Conservation (phyloP, 30 jellyfish, hydroid and myxozoan species). For the Aurelia coerulea region DNA sequence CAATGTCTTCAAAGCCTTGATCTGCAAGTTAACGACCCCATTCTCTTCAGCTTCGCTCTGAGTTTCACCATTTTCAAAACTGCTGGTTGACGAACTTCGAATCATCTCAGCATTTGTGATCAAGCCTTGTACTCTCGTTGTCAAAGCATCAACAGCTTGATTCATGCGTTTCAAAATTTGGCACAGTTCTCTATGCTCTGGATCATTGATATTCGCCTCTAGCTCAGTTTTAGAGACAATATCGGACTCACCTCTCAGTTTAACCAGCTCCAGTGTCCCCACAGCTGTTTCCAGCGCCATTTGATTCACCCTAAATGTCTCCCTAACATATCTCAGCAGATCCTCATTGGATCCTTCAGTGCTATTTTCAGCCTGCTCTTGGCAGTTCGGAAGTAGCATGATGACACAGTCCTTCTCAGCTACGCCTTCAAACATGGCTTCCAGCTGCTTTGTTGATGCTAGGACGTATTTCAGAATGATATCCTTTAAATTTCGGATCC, state of each 20-base stretch:
- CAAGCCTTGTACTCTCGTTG: conserved; percentile 49
- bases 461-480: conserved; percentile 49
- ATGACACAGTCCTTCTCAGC: conserved; percentile 70
- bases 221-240: conserved; percentile 46
- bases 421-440: conserved; percentile 64
- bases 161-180: conserved; percentile 61
- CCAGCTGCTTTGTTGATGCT: conserved; percentile 72
- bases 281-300: conserved; percentile 83
- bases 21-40: conserved; percentile 34
- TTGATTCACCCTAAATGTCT: conserved; percentile 74
- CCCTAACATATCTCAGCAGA: conserved; percentile 64
- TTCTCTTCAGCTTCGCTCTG: conserved; percentile 16
- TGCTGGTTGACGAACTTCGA: conserved; percentile 52
- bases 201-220: conserved; percentile 48
- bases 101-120: conserved; percentile 62
- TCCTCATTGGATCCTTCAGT: conserved; percentile 64
- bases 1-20: conserved; percentile 35
- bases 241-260: conserved; percentile 77
- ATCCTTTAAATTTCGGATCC: conserved; percentile 42
- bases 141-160: conserved; percentile 45
- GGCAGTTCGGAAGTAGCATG: conserved; percentile 58
- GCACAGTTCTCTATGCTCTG: conserved; percentile 76
- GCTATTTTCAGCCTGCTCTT: conserved; percentile 11
- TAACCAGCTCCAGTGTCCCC: conserved; percentile 79
- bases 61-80: conserved; percentile 44